These are phyloP conservation scores for Scaptomyza flava DNA, from an alignment of 2,888 invertebrate genomes.

Conservation along the genomic window DNA sequence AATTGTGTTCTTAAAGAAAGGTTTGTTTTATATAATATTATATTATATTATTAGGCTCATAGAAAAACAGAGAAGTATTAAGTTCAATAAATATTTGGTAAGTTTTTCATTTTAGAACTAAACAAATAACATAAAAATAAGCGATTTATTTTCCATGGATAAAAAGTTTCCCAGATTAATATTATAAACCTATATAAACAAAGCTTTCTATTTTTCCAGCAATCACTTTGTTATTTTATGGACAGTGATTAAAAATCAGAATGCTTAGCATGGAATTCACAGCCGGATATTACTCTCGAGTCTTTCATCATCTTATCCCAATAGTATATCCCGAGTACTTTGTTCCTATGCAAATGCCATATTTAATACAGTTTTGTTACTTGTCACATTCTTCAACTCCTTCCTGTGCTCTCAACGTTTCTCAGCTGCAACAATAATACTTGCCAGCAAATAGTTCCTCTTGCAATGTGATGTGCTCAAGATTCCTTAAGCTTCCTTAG, in stretches of 20 bases:
- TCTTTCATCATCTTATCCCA: not conserved
- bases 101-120: not conserved
- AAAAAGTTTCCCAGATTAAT: not conserved
- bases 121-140: too few species aligned
- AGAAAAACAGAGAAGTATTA: too few species aligned
- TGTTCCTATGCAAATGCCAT: not conserved
- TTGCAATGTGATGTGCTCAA: not conserved
- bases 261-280: not conserved
- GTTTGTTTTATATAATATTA: too few species aligned
- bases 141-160: not conserved
- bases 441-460: not conserved
- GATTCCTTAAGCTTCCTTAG: constrained; percentile 23
- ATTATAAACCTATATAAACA: too few species aligned
- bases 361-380: constrained; percentile 1
- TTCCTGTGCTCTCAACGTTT: constrained; percentile 1
- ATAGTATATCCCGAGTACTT: not conserved
- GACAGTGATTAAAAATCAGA: not conserved
- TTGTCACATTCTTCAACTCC: constrained; percentile 3
- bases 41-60: too few species aligned
- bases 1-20: too few species aligned
- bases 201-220: not conserved
- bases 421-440: constrained; percentile 33
- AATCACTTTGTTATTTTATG: not conserved
- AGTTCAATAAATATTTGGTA: too few species aligned
- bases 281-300: not conserved